phyloP scores from a whole-genome alignment of 2,888 invertebrate genomes.

The Heteromyza rotundicornis region DNA sequence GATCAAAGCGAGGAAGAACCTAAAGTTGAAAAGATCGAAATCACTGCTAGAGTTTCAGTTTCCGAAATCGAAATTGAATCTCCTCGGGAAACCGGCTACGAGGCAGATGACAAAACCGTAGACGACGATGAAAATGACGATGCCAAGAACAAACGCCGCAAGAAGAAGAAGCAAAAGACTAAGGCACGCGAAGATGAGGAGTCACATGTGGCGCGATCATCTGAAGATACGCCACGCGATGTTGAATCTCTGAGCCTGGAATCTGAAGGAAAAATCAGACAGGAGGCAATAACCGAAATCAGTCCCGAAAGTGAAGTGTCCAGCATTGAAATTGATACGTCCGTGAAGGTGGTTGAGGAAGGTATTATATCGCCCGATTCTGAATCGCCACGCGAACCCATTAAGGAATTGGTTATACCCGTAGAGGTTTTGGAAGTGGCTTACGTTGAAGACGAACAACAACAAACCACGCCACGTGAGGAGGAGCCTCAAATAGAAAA shows the following conservation, averaged over 20 bases:
- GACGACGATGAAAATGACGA: constrained; percentile 55
- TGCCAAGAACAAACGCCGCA: constrained; percentile 62
- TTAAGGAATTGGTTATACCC: constrained; percentile 64
- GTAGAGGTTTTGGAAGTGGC: constrained; percentile 61
- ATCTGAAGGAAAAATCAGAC: constrained; percentile 45
- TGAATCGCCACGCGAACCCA: constrained; percentile 66
- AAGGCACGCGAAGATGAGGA: constrained; percentile 64
- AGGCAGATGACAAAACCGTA: constrained; percentile 71
- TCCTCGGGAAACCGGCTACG: constrained; percentile 71
- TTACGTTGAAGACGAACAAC: constrained; percentile 59
- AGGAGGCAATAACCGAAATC: constrained; percentile 59
- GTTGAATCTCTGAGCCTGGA: constrained; percentile 47
- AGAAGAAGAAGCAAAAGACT: constrained; percentile 65
- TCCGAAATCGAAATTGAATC: constrained; percentile 54
- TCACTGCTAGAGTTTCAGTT: constrained; percentile 25
- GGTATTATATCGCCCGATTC: constrained; percentile 67
- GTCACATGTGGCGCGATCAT: constrained; percentile 63
- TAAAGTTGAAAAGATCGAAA: constrained; percentile 29
- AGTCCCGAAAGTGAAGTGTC: constrained; percentile 61
- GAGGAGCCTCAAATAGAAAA: constrained; percentile 42
- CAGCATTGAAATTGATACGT: constrained; percentile 65
- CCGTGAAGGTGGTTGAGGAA: constrained; percentile 74
- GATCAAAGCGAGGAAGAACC: constrained; percentile 31
- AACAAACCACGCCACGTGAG: constrained; percentile 69
- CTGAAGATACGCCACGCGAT: constrained; percentile 61